These are phyloP conservation scores for Martes flavigula DNA, from an alignment of 2,797 vertebrate species.

Conservation along the genomic window DNA sequence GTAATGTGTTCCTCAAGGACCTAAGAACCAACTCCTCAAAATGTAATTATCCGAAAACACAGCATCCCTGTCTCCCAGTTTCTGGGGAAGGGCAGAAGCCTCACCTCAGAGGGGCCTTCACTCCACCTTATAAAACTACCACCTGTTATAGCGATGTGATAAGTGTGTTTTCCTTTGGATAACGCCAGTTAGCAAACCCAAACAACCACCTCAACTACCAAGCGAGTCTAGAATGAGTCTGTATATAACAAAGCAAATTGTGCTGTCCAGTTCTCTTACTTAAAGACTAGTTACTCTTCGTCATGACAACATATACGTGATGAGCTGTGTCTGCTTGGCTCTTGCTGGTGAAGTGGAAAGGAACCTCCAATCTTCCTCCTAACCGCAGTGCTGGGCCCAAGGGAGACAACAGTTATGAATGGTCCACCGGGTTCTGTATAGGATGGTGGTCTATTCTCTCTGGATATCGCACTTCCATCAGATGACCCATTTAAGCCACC, in stretches of 20 bases:
- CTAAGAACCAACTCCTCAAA: neutral
- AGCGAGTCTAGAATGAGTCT: neutral
- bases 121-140: neutral
- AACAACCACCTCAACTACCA: neutral
- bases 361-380: neutral
- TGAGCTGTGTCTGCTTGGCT: neutral
- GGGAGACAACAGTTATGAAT: slow-evolving; percentile 90
- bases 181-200: neutral
- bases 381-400: slow-evolving; percentile 86
- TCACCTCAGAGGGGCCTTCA: neutral
- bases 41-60: neutral
- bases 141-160: neutral
- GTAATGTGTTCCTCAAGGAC: neutral
- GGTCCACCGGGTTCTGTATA: slow-evolving; percentile 89
- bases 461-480: slow-evolving; percentile 90
- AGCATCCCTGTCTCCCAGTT: neutral
- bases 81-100: neutral
- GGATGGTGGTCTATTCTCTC: slow-evolving; percentile 88
- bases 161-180: neutral
- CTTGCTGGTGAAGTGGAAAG: neutral
- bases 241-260: neutral
- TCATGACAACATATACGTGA: no score
- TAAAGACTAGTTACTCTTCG: neutral
- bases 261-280: neutral
- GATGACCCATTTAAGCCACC: slow-evolving; percentile 91